A percentile compares a stretch with the other conserved stretches of the same genome.
Evolutionary conservation across 2,113 vertebrate genomes (phyloP).

Genomic region (Apodemus speciosus): DNA sequence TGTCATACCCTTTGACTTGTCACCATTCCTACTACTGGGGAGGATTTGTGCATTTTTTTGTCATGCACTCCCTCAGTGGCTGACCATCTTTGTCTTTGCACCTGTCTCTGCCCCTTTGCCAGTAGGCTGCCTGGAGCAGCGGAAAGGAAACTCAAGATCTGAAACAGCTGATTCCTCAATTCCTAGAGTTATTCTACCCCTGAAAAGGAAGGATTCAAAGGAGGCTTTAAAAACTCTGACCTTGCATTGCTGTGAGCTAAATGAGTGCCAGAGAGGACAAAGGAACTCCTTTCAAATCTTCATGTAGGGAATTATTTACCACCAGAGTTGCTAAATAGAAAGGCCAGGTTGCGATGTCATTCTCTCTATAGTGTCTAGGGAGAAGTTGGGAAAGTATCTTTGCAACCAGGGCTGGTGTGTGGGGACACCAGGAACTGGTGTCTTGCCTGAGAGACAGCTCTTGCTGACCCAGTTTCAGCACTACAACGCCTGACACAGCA

Average conservation of each 20-base stretch:
- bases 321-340: constrained; percentile 78
- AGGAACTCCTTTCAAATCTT: constrained; percentile 72
- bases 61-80: not conserved
- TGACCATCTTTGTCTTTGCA: not conserved
- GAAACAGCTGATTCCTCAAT: constrained; percentile 53
- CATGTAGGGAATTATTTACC: constrained; percentile 78
- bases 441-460: constrained; percentile 70
- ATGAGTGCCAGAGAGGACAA: constrained; percentile 58
- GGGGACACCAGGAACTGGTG: constrained; percentile 53
- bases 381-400: constrained; percentile 56
- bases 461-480: constrained; percentile 83
- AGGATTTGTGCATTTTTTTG: not conserved
- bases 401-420: constrained; percentile 32
- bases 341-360: constrained; percentile 64
- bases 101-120: not conserved
- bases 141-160: not conserved
- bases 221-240: constrained; percentile 64
- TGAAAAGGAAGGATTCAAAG: constrained; percentile 66
- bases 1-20: not conserved
- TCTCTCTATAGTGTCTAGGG: constrained; percentile 71
- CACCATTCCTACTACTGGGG: not conserved
- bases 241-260: constrained; percentile 52
- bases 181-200: constrained; percentile 42
- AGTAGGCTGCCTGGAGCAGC: not conserved
- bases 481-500: constrained; percentile 63